These are phyloP conservation scores for Thecophora atra DNA, from an alignment of 2,888 invertebrate species.

Conservation along the genomic window DNA sequence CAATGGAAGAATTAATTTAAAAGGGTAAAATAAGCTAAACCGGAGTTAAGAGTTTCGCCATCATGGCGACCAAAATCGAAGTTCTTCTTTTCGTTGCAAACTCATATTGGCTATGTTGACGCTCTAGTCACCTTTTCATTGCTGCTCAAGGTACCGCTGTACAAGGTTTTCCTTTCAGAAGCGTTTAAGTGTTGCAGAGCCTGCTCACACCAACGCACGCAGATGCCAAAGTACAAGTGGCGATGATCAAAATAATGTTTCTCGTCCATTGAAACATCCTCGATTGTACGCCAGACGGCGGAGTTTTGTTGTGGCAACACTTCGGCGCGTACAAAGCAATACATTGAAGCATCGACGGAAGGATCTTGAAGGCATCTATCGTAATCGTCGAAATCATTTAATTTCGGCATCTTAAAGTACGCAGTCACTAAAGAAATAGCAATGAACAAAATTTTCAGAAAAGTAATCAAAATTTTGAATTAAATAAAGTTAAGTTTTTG, in stretches of 20 bases:
- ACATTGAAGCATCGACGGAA: conserved; percentile 44
- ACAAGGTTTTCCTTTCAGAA: conserved; percentile 44
- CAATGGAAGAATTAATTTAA: too few species aligned
- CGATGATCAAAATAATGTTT: conserved; percentile 60
- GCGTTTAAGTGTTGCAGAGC: conserved; percentile 43
- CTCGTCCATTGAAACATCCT: conserved; percentile 53
- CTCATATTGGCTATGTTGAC: too few species aligned
- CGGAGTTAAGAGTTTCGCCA: too few species aligned
- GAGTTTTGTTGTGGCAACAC: conserved; percentile 51
- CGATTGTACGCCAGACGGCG: conserved; percentile 55
- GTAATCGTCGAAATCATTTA: conserved; percentile 61
- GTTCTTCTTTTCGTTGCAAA: too few species aligned
- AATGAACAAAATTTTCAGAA: not conserved
- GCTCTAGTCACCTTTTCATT: conserved; percentile 54
- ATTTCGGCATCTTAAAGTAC: conserved; percentile 63
- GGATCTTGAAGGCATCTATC: conserved; percentile 60
- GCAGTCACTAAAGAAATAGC: conserved; percentile 55
- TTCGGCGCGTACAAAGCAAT: conserved; percentile 60
- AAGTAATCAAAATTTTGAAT: not conserved
- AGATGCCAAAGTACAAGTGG: conserved; percentile 58
- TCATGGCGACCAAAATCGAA: too few species aligned
- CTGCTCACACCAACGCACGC: conserved; percentile 53
- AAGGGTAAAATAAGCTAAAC: too few species aligned
- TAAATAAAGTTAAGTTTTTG: not conserved
- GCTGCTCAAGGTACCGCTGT: conserved; percentile 51